phyloP scores from a whole-genome alignment of 37 sponge, comb jelly and placozoan species.

The Theonella swinhoei region DNA sequence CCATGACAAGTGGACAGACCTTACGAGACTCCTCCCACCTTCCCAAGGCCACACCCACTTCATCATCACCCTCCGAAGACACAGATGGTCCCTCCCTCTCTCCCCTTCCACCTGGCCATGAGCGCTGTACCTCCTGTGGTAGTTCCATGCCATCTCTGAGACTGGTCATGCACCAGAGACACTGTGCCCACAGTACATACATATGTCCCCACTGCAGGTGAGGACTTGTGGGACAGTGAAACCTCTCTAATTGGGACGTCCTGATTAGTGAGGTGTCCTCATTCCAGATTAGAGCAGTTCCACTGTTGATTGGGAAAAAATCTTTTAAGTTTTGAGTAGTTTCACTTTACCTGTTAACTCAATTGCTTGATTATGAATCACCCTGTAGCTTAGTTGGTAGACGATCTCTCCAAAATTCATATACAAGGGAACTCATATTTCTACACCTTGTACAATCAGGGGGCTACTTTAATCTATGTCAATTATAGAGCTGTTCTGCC shows the following conservation, averaged over 20 bases:
- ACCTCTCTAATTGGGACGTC: no score
- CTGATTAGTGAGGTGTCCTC: no score
- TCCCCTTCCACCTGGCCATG: slow-evolving; percentile 48
- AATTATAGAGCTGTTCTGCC: slow-evolving; percentile 55
- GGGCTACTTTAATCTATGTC: no score
- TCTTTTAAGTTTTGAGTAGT: no score
- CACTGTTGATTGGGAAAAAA: no score
- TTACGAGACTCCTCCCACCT: background rate
- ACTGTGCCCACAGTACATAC: slow-evolving; percentile 70
- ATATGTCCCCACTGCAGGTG: slow-evolving; percentile 70
- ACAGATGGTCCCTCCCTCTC: background rate
- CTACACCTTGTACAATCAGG: no score
- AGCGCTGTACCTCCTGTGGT: slow-evolving; percentile 59
- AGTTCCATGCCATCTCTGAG: slow-evolving; percentile 66
- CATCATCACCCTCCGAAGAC: background rate
- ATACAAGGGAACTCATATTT: no score
- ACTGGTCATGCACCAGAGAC: slow-evolving; percentile 74
- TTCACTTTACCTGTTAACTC: no score
- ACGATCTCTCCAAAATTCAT: no score
- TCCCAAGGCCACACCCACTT: background rate
- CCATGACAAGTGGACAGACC: background rate
- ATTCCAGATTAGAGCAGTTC: no score
- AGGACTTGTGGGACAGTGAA: background rate
- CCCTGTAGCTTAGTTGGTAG: no score
- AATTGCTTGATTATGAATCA: no score